Evolutionary conservation across 2,797 vertebrate species (phyloP), one percentile per base, ranked within the genome.

Genomic region (Pseudochirops cupreus): DNA sequence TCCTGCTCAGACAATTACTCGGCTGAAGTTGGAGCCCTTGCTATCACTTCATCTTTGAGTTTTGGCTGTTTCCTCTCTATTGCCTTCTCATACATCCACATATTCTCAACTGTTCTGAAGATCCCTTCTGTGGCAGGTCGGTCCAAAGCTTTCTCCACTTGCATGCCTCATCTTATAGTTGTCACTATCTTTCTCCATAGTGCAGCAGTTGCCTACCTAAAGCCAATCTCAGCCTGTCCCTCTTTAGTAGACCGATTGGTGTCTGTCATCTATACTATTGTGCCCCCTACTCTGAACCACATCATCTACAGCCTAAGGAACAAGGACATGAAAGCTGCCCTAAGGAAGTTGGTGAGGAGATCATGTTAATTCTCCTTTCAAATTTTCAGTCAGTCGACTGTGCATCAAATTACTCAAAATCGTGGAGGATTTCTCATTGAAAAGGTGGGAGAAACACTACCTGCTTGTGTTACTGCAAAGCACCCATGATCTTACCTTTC

Each of bases 251-350:
- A 97, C 74, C 39, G 96, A 33, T 57, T 92, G 59, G 94, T 97
- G 50, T 96, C 97, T 26, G 67, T 97, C 31, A 94, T 96, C 91
- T 97, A 97, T 24, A 96, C 96, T 2, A 96, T 97, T 5, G 55
- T 98, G 89, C 96, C 97, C 0, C 98, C 97, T 6, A 94, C 82
- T 13, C 50, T 97, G 91, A 98, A 98, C 39, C 98, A 97, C 13
- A 31, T 97, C 26, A 96, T 98, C 92, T 97, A 98, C 5, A 98
- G 97, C 33, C 96, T 97, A 33, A 33, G 97, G 18, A 98, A 98
- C 28, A 59, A 97, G 89, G 91, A 97, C 39, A 94, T 97, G 59
- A 97, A 96, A 56, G 58, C 95, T 33, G 96, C 94, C 62, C 52
- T 98, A 91, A 96, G 59, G 74, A 97, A 96, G 58, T 5, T 97